A percentile compares a stretch with the other conserved stretches of the same genome.
These are phyloP conservation scores for Dione juno DNA, from an alignment of 2,888 invertebrate species.

Conservation along the genomic window DNA sequence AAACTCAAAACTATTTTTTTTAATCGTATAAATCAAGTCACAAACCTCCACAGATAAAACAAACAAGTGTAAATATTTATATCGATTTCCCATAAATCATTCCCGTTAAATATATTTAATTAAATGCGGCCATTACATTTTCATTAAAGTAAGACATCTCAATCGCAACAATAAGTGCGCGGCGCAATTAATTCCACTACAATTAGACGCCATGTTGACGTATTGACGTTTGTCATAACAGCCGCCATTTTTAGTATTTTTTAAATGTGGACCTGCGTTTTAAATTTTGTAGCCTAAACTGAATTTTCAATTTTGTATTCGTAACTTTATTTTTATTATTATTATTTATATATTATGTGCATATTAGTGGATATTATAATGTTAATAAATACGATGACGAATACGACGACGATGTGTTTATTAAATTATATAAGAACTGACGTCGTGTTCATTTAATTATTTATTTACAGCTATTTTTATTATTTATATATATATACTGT, in stretches of 20 bases:
- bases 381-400: too few relatives aligned
- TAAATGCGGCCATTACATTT: constrained; percentile 49
- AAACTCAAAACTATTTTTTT: too few relatives aligned
- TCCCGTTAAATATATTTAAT: constrained; percentile 24
- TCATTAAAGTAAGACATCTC: constrained; percentile 62
- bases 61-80: constrained; percentile 14
- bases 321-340: neutral
- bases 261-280: neutral
- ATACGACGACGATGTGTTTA: too few relatives aligned
- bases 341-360: neutral
- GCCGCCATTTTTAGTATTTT: constrained; percentile 51
- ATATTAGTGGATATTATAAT: too few relatives aligned
- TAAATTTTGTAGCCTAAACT: neutral
- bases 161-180: constrained; percentile 56
- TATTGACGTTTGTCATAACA: constrained; percentile 69
- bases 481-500: too few relatives aligned
- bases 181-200: constrained; percentile 51
- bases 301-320: neutral
- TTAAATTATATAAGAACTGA: too few relatives aligned
- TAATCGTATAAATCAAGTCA: too few relatives aligned
- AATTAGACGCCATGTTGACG: constrained; percentile 72
- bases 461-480: too few relatives aligned
- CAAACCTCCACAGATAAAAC: neutral
- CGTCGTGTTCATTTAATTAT: too few relatives aligned
- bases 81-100: constrained; percentile 37